A percentile compares a stretch with the other conserved stretches of the same genome.
These are phyloP conservation scores for Caenorhabditis zanzibari DNA, from an alignment of 2,888 invertebrate genomes.

Conservation along the genomic window DNA sequence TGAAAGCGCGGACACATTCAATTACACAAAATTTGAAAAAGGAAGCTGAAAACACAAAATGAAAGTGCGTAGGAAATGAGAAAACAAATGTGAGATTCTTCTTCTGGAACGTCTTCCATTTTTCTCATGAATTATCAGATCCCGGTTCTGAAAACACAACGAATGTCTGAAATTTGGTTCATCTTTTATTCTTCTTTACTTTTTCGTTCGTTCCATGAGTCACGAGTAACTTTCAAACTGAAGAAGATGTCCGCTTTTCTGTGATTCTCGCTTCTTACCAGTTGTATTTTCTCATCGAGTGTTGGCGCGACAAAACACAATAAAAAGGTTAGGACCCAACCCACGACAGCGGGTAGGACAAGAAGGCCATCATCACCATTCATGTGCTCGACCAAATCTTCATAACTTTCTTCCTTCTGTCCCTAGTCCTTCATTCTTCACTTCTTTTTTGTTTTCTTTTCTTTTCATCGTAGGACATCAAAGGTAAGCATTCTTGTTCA, in stretches of 20 bases:
- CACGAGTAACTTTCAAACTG: constrained; percentile 12
- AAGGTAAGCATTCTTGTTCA: constrained; percentile 23
- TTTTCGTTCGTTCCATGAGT: constrained; percentile 6
- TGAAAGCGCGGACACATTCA: background rate
- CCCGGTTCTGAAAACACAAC: background rate
- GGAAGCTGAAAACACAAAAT: background rate
- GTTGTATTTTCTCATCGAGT: constrained; percentile 27
- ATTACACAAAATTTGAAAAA: background rate
- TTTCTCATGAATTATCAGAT: background rate
- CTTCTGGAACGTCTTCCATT: background rate
- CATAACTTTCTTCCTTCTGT: constrained; percentile 40
- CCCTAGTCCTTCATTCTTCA: background rate
- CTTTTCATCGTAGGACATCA: constrained; percentile 23
- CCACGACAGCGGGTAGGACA: constrained; percentile 12
- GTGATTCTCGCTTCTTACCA: background rate
- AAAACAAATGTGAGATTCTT: constrained; percentile 6
- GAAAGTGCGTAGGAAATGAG: background rate
- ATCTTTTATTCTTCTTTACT: background rate
- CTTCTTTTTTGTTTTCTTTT: constrained; percentile 5
- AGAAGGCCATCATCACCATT: constrained; percentile 37
- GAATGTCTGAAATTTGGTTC: constrained; percentile 16
- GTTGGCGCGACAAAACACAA: constrained; percentile 51
- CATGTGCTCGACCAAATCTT: constrained; percentile 48
- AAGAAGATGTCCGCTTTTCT: constrained; percentile 12
- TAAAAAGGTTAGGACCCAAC: constrained; percentile 52